Base-by-base conservation (phyloP, 2,888 invertebrate species). In the Nomada fucata region DNA sequence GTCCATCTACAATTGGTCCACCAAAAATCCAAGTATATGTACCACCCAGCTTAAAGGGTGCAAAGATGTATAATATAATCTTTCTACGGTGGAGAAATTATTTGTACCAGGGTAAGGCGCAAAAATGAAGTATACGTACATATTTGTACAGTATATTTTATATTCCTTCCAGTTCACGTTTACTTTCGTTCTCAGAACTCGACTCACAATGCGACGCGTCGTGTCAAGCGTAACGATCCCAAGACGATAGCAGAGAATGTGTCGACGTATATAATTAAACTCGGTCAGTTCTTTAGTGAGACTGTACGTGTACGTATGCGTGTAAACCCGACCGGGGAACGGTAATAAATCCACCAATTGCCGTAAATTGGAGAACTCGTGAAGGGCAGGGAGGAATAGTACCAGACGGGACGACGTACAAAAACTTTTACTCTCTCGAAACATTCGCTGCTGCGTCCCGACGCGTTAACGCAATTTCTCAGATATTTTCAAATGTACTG, bases 321-420 rank as follows among this genome's bases (percentile, higher is more conserved):
- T 76, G 80, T 70, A 68, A 83, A 85, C 80, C 71, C 61, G 71
- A 50, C 76, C n/a, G 79, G 64, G 71, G 79, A 82, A 78, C 61
- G 69, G 76, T 83, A 87, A 88, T 88, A 88, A 88, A 88, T 88
- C 85, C 81, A 82, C 75, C 88, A 88, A 88, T 88, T 88, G 81
- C 87, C 47, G 83, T 86, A 88, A 88, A 88, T 88, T 88, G 79
- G 78, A 84, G 82, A 86, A 88, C 81, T 76, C 76, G 52, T 29
- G 52, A 63, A 53, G n/a, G 72, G 57, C 67, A 75, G 26, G 57
- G 57, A 23, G 57, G 26, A 23, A 26, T 20, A 23, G 36, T 20
- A 26, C 55, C 20, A 52, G 36, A 44, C 57, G 53, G 52, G 50
- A 18, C 20, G 61, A 47, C 65, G 15, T 23, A 55, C 53, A 72